phyloP scores from a whole-genome alignment of 2,888 invertebrate species.

The Calameuta filiformis region DNA sequence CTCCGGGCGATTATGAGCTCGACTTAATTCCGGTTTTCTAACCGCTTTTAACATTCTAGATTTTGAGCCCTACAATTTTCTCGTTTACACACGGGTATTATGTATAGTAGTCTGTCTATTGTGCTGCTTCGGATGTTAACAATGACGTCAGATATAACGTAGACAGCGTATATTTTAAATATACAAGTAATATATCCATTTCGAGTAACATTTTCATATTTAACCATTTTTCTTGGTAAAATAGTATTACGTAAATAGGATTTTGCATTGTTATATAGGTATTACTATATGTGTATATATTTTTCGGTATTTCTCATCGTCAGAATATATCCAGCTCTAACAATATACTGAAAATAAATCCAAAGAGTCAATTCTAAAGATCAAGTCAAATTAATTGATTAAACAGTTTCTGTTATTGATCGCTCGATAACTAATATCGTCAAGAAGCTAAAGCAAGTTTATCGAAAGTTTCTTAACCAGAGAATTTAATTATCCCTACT shows the following conservation, averaged over 20 bases:
- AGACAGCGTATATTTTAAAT: not conserved
- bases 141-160: not conserved
- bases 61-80: not conserved
- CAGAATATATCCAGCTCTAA: not conserved
- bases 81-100: not conserved
- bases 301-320: too few species aligned
- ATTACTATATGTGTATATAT: too few species aligned
- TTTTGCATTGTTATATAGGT: not conserved
- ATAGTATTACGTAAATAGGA: not conserved
- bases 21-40: not conserved
- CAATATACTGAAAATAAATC: too few species aligned
- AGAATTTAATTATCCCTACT: not conserved
- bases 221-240: not conserved
- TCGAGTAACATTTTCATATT: not conserved
- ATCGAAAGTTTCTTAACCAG: not conserved
- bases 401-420: not conserved
- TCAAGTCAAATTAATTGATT: too few species aligned
- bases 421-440: not conserved
- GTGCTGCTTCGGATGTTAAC: not conserved
- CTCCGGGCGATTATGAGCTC: not conserved
- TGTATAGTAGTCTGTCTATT: not conserved
- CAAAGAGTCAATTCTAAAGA: too few species aligned
- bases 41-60: not conserved
- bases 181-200: not conserved
- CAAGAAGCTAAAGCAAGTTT: not conserved